Evolutionary conservation across 2,888 invertebrate genomes (phyloP), one percentile per base, ranked within the genome.

Genomic region (Platycheirus rosarum): DNA sequence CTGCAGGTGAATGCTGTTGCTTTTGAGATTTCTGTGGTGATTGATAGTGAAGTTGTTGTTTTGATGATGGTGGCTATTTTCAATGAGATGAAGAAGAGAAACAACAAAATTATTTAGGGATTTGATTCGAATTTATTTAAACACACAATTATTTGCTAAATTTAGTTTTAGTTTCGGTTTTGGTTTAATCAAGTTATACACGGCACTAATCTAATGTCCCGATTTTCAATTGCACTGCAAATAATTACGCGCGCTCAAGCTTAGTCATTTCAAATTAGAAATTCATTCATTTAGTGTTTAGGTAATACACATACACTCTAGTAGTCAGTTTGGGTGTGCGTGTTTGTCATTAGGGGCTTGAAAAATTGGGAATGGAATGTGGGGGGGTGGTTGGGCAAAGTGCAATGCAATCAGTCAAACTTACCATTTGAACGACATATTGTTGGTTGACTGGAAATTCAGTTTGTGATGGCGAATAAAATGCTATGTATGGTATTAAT

Each of bases 401-500:
- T n/a, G n/a, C n/a, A 23, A 13, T 70, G 26, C 40, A 48, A 60
- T 60, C 51, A 51, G 46, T 69, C 60, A 71, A 68, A 68, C 46
- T 85, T 85, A 87, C 87, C 85, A 82, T 85, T 85, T 88, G 89
- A 74, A 87, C 85, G 9, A 87, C 86, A 85, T 90, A 90, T 85
- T 89, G 88, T 85, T 90, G 89, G 86, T 88, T 88, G 87, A 92
- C 88, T 87, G 91, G 89, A 87, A 93, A 90, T 87, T 94, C 92
- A 9, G 88, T 46, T 57, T 63, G 87, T 74, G 94, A 93, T n/a
- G 94, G 91, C 26, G 93, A 91, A 89, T 96, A 96, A 90, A 94
- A 96, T 35, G 95, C 95, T 93, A 95, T 95, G 88, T 96, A 96
- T 1, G 96, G 96, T 87, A 96, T 94, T 55, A 96, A 90, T 84